phyloP scores from a whole-genome alignment of 2,797 vertebrate species.

The Myiotriccus ornatus region DNA sequence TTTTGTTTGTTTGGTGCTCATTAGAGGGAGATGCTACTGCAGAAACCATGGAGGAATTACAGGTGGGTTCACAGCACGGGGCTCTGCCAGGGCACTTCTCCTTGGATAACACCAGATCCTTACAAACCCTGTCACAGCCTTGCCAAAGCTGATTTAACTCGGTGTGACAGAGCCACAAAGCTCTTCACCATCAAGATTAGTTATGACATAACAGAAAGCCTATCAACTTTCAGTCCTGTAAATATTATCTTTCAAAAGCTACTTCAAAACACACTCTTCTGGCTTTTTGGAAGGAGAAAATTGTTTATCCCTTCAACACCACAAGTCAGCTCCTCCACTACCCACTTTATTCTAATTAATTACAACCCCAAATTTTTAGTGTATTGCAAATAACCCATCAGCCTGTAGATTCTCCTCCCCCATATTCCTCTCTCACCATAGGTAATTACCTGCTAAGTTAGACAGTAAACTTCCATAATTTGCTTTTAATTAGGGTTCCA shows the following conservation, averaged over 20 bases:
- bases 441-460: neutral
- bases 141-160: neutral
- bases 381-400: neutral
- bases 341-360: neutral
- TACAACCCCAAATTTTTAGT: neutral
- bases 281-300: neutral
- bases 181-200: neutral
- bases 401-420: neutral
- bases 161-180: slow-evolving; percentile 19
- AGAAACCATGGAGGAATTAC: neutral
- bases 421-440: neutral
- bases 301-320: neutral
- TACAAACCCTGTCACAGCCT: neutral
- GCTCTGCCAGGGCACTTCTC: neutral
- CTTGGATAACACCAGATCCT: neutral
- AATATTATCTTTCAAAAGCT: neutral
- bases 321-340: neutral
- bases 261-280: neutral
- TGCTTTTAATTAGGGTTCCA: neutral
- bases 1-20: neutral
- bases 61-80: neutral
- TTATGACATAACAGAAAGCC: neutral
- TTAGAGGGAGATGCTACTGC: neutral
- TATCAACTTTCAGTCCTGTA: neutral
- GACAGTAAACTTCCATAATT: neutral